Conservation (phyloP, 1,140 invertebrate genomes). For the Panulirus ornatus region DNA sequence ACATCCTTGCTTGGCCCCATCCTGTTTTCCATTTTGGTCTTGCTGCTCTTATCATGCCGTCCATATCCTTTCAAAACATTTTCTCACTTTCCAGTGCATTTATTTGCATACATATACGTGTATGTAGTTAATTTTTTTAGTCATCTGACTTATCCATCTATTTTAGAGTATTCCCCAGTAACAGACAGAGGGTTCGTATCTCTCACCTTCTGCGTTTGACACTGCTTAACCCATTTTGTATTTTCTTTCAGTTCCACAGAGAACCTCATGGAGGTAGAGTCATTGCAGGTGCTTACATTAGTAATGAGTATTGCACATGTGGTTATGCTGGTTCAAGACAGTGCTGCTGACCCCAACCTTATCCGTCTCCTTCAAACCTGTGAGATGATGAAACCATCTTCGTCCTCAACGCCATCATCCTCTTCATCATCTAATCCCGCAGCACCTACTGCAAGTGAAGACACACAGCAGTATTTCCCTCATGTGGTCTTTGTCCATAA, state of each 20-base stretch:
- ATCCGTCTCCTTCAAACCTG: constrained; percentile 88
- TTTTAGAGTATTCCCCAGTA: too few species aligned
- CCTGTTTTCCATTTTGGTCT: too few species aligned
- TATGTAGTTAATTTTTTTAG: background rate
- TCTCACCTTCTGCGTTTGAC: too few species aligned
- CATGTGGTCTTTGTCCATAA: constrained; percentile 89
- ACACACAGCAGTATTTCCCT: constrained; percentile 85
- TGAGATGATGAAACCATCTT: constrained; percentile 90
- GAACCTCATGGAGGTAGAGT: constrained; percentile 85
- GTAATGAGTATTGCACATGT: constrained; percentile 93
- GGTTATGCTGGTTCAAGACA: constrained; percentile 91
- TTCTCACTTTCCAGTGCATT: too few species aligned
- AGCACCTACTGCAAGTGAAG: constrained; percentile 81
- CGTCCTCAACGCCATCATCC: constrained; percentile 78
- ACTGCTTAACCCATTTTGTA: background rate
- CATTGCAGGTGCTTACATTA: constrained; percentile 89
- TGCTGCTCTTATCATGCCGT: too few species aligned
- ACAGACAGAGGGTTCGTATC: too few species aligned
- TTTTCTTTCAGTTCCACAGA: constrained; percentile 79
- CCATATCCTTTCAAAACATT: too few species aligned
- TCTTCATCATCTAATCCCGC: constrained; percentile 78
- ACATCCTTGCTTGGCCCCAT: too few species aligned
- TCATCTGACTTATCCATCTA: too few species aligned
- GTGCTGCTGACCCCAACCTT: constrained; percentile 88
- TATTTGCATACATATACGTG: constrained; percentile 7